phyloP scores from a whole-genome alignment of 2,797 vertebrate genomes.

The Synanceia verrucosa region DNA sequence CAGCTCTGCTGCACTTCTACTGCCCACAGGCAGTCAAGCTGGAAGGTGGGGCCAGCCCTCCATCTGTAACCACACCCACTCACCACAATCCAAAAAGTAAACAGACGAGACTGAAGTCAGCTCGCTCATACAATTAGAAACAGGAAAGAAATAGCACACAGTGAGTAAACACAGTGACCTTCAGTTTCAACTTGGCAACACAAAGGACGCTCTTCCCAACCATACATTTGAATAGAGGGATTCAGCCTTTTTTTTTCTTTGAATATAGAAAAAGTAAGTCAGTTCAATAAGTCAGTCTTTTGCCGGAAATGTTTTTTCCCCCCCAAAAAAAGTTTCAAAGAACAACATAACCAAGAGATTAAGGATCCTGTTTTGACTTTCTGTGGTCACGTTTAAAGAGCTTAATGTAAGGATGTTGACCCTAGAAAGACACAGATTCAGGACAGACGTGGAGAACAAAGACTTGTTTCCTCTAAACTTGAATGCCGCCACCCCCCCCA shows the following conservation, averaged over 20 bases:
- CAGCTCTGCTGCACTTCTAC: slow-evolving; percentile 95
- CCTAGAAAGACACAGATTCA: slow-evolving; percentile 2
- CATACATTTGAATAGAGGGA: neutral
- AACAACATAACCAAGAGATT: neutral
- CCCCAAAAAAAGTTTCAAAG: neutral
- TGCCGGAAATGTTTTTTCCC: neutral
- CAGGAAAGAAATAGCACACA: neutral
- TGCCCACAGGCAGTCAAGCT: slow-evolving; percentile 88
- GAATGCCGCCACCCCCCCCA: slow-evolving; percentile 34
- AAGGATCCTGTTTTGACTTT: neutral
- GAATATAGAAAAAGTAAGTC: neutral
- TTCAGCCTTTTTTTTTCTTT: slow-evolving; percentile 14
- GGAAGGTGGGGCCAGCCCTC: slow-evolving; percentile 83
- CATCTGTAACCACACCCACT: slow-evolving; percentile 6
- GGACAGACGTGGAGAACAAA: slow-evolving; percentile 40
- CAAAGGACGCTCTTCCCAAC: slow-evolving; percentile 37
- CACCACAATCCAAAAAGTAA: slow-evolving; percentile 1
- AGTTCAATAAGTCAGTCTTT: neutral
- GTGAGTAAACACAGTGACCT: slow-evolving; percentile 19
- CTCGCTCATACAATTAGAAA: neutral
- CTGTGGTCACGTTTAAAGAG: neutral
- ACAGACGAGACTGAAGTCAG: slow-evolving; percentile 4
- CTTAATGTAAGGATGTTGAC: slow-evolving; percentile 14
- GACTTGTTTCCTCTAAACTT: slow-evolving; percentile 52
- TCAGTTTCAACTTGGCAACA: slow-evolving; percentile 6